phyloP scores from a whole-genome alignment of 1,140 invertebrate species.

The Lepeophtheirus salmonis region DNA sequence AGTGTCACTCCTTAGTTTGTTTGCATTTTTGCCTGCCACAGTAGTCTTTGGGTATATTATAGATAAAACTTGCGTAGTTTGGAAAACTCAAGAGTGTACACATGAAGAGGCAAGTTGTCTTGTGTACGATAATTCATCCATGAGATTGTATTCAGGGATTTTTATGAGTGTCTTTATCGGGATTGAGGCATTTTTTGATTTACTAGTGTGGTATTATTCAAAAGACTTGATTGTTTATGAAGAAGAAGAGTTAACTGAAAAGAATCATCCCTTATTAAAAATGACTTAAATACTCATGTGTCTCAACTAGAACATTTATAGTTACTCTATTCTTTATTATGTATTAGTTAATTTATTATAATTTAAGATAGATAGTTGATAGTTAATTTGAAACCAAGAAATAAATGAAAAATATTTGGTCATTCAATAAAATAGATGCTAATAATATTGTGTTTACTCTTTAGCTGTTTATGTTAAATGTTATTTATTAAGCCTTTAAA shows the following conservation, averaged over 20 bases:
- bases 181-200: background rate
- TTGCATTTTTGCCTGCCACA: background rate
- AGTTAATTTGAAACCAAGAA: no score
- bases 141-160: background rate
- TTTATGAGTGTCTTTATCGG: background rate
- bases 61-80: constrained; percentile 2
- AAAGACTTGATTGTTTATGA: constrained; percentile 9
- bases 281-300: background rate
- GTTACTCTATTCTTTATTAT: no score
- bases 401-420: no score
- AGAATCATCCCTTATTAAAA: background rate
- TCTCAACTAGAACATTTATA: no score
- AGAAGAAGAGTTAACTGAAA: background rate
- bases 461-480: no score
- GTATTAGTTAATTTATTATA: no score
- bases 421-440: no score
- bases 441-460: no score
- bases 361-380: no score
- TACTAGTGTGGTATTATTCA: constrained; percentile 5
- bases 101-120: constrained; percentile 2
- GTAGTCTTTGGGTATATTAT: constrained; percentile 2
- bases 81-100: background rate
- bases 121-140: constrained; percentile 1
- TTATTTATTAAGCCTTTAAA: no score
- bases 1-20: background rate